phyloP scores from a whole-genome alignment of 2,113 vertebrate genomes.

The Turdus rufiventris region DNA sequence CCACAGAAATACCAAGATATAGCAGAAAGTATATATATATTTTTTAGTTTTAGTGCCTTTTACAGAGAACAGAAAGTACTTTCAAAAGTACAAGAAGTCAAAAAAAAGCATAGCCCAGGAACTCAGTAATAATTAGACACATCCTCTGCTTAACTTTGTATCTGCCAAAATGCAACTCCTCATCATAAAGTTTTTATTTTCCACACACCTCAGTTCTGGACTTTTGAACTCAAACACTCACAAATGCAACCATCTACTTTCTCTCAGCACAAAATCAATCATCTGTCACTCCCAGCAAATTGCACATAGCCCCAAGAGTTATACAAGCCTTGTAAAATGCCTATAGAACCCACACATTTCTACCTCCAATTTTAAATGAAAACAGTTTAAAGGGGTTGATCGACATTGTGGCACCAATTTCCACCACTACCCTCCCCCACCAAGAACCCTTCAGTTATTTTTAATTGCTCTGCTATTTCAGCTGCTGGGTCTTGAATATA shows the following conservation, averaged over 20 bases:
- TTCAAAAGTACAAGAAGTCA: accelerated
- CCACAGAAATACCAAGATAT: not conserved
- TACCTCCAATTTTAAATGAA: not conserved
- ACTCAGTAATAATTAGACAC: not conserved
- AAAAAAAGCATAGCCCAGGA: not conserved
- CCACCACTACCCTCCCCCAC: not conserved
- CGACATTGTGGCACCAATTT: not conserved
- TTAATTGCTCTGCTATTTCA: not conserved
- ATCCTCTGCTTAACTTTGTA: not conserved
- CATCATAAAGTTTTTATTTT: not conserved
- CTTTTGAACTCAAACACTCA: not conserved
- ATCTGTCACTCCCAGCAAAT: not conserved
- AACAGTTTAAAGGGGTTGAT: not conserved
- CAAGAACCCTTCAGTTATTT: not conserved
- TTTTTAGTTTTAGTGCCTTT: not conserved
- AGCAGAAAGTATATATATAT: not conserved
- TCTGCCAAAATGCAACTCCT: not conserved
- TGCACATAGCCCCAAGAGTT: not conserved
- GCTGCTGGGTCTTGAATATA: not conserved
- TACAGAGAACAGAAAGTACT: not conserved
- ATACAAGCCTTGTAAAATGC: not conserved
- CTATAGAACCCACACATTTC: not conserved
- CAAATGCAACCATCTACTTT: not conserved
- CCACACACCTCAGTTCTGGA: not conserved
- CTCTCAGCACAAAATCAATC: not conserved